Evolutionary conservation across 2,113 vertebrate species (phyloP).

Genomic region (Nothobranchius kuhntae): DNA sequence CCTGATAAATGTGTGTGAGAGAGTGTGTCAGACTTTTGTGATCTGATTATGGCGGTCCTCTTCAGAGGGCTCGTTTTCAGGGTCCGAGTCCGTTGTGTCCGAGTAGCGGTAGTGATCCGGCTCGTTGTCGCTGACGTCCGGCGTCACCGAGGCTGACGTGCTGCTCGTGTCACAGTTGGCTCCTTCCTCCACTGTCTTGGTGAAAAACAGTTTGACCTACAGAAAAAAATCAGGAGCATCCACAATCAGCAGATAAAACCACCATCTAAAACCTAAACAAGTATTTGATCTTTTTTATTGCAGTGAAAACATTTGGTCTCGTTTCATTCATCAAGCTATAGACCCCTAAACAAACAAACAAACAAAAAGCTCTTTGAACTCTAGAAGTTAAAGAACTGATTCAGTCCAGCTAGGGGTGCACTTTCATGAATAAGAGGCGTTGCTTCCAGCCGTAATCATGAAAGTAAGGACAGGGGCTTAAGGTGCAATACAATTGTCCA

Average conservation of each 20-base stretch:
- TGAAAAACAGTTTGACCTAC: conserved; percentile 95
- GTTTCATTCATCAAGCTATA: too few species aligned
- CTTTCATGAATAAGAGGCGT: too few species aligned
- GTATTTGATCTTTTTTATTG: too few species aligned
- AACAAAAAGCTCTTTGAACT: too few species aligned
- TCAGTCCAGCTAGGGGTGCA: too few species aligned
- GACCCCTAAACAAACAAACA: too few species aligned
- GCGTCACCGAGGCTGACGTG: conserved; percentile 92
- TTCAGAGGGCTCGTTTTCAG: conserved; percentile 95
- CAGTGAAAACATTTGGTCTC: too few species aligned
- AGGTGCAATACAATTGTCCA: too few species aligned
- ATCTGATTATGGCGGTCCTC: conserved; percentile 95
- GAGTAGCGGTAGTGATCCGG: conserved; percentile 98
- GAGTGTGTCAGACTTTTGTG: conserved; percentile 90
- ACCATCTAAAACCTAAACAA: too few species aligned
- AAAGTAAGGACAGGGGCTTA: too few species aligned
- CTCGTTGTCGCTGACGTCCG: conserved; percentile 98
- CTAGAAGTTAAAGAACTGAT: too few species aligned
- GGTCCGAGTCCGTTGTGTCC: conserved; percentile 98
- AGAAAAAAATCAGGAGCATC: conserved; percentile 17
- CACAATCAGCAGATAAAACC: not conserved
- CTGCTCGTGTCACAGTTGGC: conserved; percentile 92
- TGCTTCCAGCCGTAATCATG: too few species aligned
- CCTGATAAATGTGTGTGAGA: not conserved
- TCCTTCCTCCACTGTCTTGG: conserved; percentile 96